These are phyloP conservation scores for Gadus macrocephalus DNA, from an alignment of 2,113 vertebrate species.

Conservation along the genomic window DNA sequence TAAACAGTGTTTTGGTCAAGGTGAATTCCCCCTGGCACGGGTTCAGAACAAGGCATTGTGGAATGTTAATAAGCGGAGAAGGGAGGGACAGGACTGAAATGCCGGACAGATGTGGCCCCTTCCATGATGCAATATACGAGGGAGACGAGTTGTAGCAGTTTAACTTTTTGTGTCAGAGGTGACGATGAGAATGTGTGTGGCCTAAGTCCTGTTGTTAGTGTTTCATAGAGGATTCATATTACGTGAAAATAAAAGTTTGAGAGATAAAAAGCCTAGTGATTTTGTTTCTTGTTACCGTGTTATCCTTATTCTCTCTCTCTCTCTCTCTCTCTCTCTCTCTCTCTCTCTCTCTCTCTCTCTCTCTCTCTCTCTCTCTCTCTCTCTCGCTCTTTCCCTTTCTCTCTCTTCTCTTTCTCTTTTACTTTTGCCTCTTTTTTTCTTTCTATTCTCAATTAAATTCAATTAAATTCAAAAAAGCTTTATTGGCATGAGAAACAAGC, in stretches of 20 bases:
- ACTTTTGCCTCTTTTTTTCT: too few relatives aligned
- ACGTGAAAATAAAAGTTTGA: conserved; percentile 40
- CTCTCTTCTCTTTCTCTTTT: too few relatives aligned
- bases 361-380: too few relatives aligned
- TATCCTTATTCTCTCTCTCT: too few relatives aligned
- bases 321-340: too few relatives aligned
- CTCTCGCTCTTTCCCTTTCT: neutral
- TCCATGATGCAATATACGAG: conserved; percentile 37
- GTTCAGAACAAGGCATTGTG: conserved; percentile 48
- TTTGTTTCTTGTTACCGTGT: conserved; percentile 32
- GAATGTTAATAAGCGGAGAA: conserved; percentile 56
- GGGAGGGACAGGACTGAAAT: conserved; percentile 49
- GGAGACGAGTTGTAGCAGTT: conserved; percentile 39
- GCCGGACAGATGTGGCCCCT: conserved; percentile 55
- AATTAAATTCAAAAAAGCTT: too few relatives aligned
- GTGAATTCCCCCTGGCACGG: conserved; percentile 41
- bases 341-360: too few relatives aligned
- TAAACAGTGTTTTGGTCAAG: conserved; percentile 44
- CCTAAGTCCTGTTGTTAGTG: conserved; percentile 10
- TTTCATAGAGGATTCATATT: neutral
- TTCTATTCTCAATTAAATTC: too few relatives aligned
- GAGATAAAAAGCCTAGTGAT: conserved; percentile 44
- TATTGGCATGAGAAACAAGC: too few relatives aligned
- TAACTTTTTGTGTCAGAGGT: conserved; percentile 7
- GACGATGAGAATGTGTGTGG: conserved; percentile 3